phyloP scores from a whole-genome alignment of 2,113 vertebrate genomes.

The Triplophysa siluroides region DNA sequence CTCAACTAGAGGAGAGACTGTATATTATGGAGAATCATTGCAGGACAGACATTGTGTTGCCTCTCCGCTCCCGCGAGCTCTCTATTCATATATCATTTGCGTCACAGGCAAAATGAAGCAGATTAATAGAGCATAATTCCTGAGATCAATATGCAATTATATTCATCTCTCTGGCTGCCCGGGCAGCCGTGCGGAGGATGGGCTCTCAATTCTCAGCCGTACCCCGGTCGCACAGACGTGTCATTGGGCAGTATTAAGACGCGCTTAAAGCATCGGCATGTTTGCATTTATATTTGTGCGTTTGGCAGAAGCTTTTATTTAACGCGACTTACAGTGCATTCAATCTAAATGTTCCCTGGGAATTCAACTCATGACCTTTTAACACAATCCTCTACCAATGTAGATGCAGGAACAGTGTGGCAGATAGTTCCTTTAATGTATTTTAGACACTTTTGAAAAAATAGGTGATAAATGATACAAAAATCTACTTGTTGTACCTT shows the following conservation, averaged over 20 bases:
- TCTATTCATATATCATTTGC: slow-evolving; percentile 50
- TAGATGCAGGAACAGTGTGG: too few relatives aligned
- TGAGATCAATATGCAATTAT: slow-evolving; percentile 63
- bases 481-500: too few relatives aligned
- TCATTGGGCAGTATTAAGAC: slow-evolving; percentile 17
- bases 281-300: too few relatives aligned
- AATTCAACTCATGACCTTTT: too few relatives aligned
- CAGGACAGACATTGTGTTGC: slow-evolving; percentile 46
- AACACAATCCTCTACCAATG: too few relatives aligned
- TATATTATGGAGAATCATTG: slow-evolving; percentile 32
- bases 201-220: slow-evolving; percentile 36
- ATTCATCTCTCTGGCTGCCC: slow-evolving; percentile 54
- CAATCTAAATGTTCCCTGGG: too few relatives aligned
- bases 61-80: slow-evolving; percentile 34
- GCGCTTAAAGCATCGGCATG: background rate
- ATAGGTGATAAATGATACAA: too few relatives aligned
- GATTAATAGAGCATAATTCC: slow-evolving; percentile 59
- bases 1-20: slow-evolving; percentile 40
- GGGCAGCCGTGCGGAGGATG: slow-evolving; percentile 36
- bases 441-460: too few relatives aligned
- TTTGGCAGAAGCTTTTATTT: too few relatives aligned
- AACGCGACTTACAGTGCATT: too few relatives aligned
- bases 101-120: slow-evolving; percentile 48
- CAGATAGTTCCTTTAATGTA: too few relatives aligned
- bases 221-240: slow-evolving; percentile 28